Percentiles rank a stretch among this genome's conserved stretches.
Conservation (phyloP, 2,888 invertebrate species). For the Bembecia ichneumoniformis region DNA sequence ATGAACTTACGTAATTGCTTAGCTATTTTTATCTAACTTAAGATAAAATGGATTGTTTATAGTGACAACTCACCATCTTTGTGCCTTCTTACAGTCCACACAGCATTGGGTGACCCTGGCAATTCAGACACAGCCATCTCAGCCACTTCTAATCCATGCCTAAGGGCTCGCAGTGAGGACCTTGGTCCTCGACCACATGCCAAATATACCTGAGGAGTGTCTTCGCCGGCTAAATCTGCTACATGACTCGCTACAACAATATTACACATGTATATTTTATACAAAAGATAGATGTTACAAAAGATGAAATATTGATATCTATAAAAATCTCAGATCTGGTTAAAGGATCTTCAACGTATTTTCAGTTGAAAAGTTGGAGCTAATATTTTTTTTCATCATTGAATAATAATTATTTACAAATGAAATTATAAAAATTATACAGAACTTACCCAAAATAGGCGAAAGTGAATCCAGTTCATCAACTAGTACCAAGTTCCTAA, state of each 20-base stretch:
- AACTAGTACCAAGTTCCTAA: constrained; percentile 95
- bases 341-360: constrained; percentile 40
- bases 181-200: constrained; percentile 96
- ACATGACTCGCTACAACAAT: constrained; percentile 79
- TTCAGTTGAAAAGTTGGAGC: constrained; percentile 62
- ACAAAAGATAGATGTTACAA: background rate
- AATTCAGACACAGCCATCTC: constrained; percentile 99
- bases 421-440: background rate
- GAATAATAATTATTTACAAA: background rate
- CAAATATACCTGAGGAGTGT: constrained; percentile 97
- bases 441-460: constrained; percentile 82
- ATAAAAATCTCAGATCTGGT: constrained; percentile 18
- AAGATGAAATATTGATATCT: background rate
- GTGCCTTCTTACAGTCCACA: constrained; percentile 98
- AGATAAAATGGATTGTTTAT: no score
- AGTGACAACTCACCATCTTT: constrained; percentile 87
- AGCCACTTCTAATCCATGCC: constrained; percentile 98
- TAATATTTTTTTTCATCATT: constrained; percentile 9
- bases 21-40: no score
- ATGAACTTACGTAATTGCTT: no score
- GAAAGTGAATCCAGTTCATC: constrained; percentile 97
- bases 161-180: constrained; percentile 91
- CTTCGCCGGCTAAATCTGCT: constrained; percentile 96
- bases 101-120: constrained; percentile 99
- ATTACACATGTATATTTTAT: background rate